Percentiles rank a stretch among this genome's conserved stretches.
Conservation (phyloP, 92 coral and sea anemone species). For the Epizoanthus scotinus region DNA sequence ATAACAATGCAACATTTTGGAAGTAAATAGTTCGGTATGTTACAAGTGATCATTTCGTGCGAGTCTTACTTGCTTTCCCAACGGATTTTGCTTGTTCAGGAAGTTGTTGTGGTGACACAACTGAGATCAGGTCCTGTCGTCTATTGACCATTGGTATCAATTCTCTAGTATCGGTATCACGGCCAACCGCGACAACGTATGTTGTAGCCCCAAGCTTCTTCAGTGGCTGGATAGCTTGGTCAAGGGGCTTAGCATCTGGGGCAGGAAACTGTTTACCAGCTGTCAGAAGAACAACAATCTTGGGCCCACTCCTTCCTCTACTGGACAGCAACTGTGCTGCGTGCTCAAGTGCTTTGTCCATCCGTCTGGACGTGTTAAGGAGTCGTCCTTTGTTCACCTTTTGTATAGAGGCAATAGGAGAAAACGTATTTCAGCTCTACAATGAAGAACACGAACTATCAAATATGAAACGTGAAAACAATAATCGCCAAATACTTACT, state of each 20-base stretch:
- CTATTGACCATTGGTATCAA: slow-evolving; percentile 50
- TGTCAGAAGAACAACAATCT: slow-evolving; percentile 61
- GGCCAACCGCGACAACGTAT: slow-evolving; percentile 64
- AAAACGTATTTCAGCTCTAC: not conserved
- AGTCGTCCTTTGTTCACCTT: slow-evolving; percentile 36
- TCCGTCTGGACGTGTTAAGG: slow-evolving; percentile 48
- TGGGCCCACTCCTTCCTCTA: slow-evolving; percentile 43
- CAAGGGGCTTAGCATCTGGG: slow-evolving; percentile 53
- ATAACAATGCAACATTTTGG: too few relatives aligned
- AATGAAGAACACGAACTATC: not conserved
- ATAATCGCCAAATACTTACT: not conserved
- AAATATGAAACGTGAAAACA: not conserved
- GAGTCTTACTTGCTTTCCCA: slow-evolving; percentile 28
- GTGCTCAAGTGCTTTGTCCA: slow-evolving; percentile 65
- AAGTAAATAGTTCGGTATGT: too few relatives aligned
- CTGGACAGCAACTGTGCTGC: slow-evolving; percentile 51
- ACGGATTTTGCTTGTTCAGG: slow-evolving; percentile 16
- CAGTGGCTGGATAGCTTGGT: slow-evolving; percentile 47
- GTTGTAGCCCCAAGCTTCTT: slow-evolving; percentile 45
- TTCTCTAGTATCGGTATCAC: slow-evolving; percentile 37
- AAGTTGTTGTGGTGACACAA: slow-evolving; percentile 37
- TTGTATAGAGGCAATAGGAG: not conserved
- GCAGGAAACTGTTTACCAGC: slow-evolving; percentile 58
- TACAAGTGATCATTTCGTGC: too few relatives aligned
- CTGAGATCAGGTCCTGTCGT: slow-evolving; percentile 47